phyloP scores from a whole-genome alignment of 2,113 vertebrate genomes.

The Puffinus mauretanicus region DNA sequence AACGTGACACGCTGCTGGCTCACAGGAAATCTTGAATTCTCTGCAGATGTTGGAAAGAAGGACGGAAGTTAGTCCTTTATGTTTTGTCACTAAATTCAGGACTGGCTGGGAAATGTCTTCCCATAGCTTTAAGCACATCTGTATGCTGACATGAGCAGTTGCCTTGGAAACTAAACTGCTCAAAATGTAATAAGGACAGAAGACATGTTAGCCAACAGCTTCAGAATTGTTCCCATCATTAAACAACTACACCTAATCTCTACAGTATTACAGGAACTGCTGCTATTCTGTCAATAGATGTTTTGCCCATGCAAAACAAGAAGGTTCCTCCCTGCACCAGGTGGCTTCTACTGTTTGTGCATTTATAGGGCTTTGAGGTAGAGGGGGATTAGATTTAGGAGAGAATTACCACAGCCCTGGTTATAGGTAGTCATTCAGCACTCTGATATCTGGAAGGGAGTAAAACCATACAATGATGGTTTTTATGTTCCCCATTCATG shows the following conservation, averaged over 20 bases:
- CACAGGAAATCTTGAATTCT: neutral
- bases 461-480: neutral
- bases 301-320: neutral
- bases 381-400: neutral
- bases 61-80: neutral
- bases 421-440: neutral
- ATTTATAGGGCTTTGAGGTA: neutral
- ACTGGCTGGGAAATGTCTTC: constrained; percentile 29
- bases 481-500: neutral
- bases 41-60: neutral
- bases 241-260: neutral
- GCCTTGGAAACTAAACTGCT: constrained; percentile 66
- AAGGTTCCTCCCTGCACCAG: neutral
- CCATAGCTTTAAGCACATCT: constrained; percentile 32
- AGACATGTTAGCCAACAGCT: constrained; percentile 21
- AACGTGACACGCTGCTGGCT: neutral
- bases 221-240: constrained; percentile 4
- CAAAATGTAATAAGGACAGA: constrained; percentile 57
- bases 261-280: neutral
- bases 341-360: neutral
- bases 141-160: constrained; percentile 46
- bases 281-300: neutral
- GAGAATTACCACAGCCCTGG: neutral
- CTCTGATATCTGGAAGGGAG: neutral
- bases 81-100: neutral